These are phyloP conservation scores for Acanthococcus lagerstroemiae DNA, from an alignment of 2,888 invertebrate genomes.

Conservation along the genomic window DNA sequence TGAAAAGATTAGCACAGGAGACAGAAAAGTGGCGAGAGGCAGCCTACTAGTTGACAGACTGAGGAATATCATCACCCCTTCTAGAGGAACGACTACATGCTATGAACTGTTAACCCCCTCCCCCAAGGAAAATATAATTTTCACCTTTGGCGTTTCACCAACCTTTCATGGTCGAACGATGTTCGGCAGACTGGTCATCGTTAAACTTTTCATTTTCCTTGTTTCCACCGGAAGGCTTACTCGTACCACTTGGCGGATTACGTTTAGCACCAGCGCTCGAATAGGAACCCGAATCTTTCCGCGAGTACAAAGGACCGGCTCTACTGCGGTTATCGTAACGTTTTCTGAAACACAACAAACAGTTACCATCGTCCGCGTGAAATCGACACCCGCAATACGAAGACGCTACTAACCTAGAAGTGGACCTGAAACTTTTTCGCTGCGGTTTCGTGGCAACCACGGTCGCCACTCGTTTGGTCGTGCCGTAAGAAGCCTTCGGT, in stretches of 20 bases:
- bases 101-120: not conserved
- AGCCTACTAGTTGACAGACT: too few species aligned
- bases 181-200: not conserved
- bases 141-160: too few species aligned
- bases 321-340: conserved; percentile 16
- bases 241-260: not conserved
- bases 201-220: conserved; percentile 20
- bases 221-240: not conserved
- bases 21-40: too few species aligned
- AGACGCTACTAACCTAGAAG: conserved; percentile 1
- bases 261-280: not conserved
- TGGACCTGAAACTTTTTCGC: conserved; percentile 13
- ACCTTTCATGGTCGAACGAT: too few species aligned
- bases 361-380: not conserved
- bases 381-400: not conserved
- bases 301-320: conserved; percentile 7
- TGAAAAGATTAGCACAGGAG: too few species aligned
- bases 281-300: conserved; percentile 22
- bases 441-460: conserved; percentile 12
- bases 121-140: too few species aligned
- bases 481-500: not conserved
- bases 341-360: not conserved
- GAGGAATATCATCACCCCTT: not conserved
- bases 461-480: conserved; percentile 9
- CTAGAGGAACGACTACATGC: not conserved